phyloP scores from a whole-genome alignment of 2,113 vertebrate genomes.

The Turnix velox region DNA sequence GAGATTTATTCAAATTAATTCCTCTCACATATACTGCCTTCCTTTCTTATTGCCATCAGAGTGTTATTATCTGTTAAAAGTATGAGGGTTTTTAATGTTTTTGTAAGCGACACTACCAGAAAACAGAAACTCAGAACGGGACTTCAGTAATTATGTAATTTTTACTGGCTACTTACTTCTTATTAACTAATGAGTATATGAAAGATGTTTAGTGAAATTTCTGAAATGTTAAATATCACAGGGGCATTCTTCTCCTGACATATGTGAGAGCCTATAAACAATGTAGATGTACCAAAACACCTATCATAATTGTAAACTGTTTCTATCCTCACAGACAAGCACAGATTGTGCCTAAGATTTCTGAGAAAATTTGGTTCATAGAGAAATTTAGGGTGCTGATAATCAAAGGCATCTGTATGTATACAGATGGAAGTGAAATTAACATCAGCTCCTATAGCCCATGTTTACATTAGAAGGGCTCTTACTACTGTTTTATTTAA shows the following conservation, averaged over 20 bases:
- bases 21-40: background rate
- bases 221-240: background rate
- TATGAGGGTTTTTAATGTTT: background rate
- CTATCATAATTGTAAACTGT: background rate
- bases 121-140: background rate
- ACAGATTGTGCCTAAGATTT: background rate
- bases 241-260: background rate
- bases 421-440: background rate
- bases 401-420: background rate
- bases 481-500: background rate
- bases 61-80: background rate
- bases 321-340: background rate
- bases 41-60: background rate
- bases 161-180: background rate
- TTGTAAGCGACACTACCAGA: background rate
- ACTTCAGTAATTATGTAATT: background rate
- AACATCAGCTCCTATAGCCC: background rate
- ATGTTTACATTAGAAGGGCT: background rate
- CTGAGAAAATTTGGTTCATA: background rate
- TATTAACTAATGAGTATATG: background rate
- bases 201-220: background rate
- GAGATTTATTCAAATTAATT: background rate
- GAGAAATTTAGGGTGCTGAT: background rate
- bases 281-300: background rate
- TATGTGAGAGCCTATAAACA: background rate